Conservation (phyloP, 2,888 invertebrate genomes). For the Drosophila diplacantha region DNA sequence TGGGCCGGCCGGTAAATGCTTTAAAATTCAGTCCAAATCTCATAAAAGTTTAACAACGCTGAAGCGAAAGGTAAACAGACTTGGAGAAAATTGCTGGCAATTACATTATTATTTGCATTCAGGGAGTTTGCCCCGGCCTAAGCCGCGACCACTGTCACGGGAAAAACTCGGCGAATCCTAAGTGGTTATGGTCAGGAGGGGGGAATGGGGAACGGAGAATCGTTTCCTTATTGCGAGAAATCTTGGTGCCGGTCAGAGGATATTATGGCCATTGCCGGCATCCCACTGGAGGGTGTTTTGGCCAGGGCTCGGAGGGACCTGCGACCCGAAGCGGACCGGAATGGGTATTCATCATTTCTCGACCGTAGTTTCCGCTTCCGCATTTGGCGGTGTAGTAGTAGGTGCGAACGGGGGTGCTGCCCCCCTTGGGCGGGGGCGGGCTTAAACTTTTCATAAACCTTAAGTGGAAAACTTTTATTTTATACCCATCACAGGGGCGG, state of each 20-base stretch:
- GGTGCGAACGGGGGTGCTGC: conserved; percentile 6
- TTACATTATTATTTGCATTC: conserved; percentile 65
- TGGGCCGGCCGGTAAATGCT: conserved; percentile 40
- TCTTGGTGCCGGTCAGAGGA: conserved; percentile 46
- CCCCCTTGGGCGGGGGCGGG: conserved; percentile 26
- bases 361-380: conserved; percentile 51
- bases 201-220: not conserved
- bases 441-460: conserved; percentile 68
- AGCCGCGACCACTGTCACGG: conserved; percentile 21
- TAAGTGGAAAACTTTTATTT: conserved; percentile 71
- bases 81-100: conserved; percentile 47
- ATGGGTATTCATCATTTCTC: conserved; percentile 61
- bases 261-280: conserved; percentile 50
- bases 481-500: conserved; percentile 45
- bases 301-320: conserved; percentile 8
- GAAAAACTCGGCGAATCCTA: conserved; percentile 43
- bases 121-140: conserved; percentile 43
- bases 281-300: conserved; percentile 48
- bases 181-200: conserved; percentile 51
- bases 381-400: conserved; percentile 13
- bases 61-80: conserved; percentile 33
- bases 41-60: conserved; percentile 39
- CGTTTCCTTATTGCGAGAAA: conserved; percentile 52
- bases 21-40: conserved; percentile 46
- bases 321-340: not conserved